These are phyloP conservation scores for Periplaneta americana DNA, from an alignment of 1,140 invertebrate species.

Conservation along the genomic window DNA sequence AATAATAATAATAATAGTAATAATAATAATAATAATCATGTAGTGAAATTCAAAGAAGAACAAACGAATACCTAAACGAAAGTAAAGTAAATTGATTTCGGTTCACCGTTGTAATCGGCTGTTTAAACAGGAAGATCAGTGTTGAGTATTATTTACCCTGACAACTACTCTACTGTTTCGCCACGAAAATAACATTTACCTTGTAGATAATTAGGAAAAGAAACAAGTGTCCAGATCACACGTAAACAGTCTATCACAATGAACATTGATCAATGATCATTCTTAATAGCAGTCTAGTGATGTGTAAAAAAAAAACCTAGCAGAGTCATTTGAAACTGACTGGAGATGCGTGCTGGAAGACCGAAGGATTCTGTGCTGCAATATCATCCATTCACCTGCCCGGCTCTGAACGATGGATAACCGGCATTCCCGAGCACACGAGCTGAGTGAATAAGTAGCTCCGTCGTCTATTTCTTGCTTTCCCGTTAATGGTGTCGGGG, in stretches of 20 bases:
- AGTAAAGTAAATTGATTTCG: no score
- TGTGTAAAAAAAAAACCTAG: neutral
- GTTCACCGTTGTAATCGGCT: no score
- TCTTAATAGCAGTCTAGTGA: neutral
- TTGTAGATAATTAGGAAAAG: neutral
- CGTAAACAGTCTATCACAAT: neutral
- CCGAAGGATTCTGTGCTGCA: neutral
- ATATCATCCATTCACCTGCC: neutral
- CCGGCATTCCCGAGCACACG: neutral
- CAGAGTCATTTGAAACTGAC: neutral
- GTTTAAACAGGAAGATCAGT: no score
- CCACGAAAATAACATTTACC: neutral
- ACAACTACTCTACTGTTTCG: no score
- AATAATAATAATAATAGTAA: no score
- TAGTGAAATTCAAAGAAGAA: no score
- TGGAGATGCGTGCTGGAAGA: neutral
- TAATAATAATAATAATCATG: no score
- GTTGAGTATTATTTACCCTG: no score
- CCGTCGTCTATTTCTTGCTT: neutral
- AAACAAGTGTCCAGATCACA: neutral
- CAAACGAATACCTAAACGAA: no score
- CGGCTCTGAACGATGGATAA: neutral
- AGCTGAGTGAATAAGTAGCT: neutral
- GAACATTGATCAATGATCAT: neutral
- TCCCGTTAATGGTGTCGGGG: neutral